Conservation (phyloP, 2,888 invertebrate species). For the Idaea aversata region DNA sequence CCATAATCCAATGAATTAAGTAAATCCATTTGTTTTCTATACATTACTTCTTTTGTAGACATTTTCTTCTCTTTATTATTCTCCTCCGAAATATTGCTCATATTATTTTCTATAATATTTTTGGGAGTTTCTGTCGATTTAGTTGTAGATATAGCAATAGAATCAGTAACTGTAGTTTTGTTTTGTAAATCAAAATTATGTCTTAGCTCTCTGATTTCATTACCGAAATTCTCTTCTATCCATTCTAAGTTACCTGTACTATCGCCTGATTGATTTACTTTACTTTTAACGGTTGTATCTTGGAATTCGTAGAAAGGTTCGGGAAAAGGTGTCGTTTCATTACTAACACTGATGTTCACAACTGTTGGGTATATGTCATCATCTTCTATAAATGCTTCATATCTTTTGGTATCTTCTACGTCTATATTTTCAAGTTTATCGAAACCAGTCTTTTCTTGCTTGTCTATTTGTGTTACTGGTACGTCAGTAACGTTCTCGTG, state of each 20-base stretch:
- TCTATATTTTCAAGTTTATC: constrained; percentile 22
- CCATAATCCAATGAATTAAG: constrained; percentile 60
- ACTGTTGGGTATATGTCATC: constrained; percentile 26
- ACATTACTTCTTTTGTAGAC: constrained; percentile 39
- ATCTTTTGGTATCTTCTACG: constrained; percentile 20
- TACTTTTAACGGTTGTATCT: neutral
- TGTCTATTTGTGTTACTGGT: constrained; percentile 24
- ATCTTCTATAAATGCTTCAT: constrained; percentile 35
- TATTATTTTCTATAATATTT: constrained; percentile 10
- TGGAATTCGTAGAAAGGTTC: neutral
- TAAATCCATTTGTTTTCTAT: constrained; percentile 50
- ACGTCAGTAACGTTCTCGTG: constrained; percentile 12
- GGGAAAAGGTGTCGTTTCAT: neutral
- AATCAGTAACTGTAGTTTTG: neutral
- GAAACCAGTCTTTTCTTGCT: constrained; percentile 28
- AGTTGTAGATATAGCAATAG: neutral
- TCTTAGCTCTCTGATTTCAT: neutral
- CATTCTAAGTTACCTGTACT: neutral
- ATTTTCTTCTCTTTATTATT: constrained; percentile 16
- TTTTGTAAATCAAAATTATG: neutral
- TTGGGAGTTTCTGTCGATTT: constrained; percentile 1
- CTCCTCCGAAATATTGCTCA: neutral
- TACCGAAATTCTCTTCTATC: neutral
- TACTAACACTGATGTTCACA: constrained; percentile 3
- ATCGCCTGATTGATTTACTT: neutral